Percentiles rank a stretch among this genome's conserved stretches.
phyloP scores from a whole-genome alignment of 2,113 vertebrate species.

The Montifringilla adamsi region DNA sequence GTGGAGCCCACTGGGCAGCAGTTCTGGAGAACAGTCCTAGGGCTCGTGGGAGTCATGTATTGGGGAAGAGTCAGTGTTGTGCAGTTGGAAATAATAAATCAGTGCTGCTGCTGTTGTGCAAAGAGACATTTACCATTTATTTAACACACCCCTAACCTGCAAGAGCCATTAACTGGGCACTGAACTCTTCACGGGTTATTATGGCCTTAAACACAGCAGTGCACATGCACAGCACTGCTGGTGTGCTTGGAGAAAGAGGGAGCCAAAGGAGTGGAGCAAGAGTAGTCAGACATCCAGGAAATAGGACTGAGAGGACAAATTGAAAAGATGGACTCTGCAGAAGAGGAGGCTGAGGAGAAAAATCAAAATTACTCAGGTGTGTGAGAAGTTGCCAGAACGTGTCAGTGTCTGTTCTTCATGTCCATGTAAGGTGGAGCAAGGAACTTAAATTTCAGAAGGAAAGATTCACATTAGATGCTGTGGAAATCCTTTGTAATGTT shows the following conservation, averaged over 20 bases:
- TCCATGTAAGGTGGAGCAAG: neutral
- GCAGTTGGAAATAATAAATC: neutral
- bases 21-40: neutral
- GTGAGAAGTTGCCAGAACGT: neutral
- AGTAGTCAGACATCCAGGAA: neutral
- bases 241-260: neutral
- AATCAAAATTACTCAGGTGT: neutral
- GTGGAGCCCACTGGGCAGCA: neutral
- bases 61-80: neutral
- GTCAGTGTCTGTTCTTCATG: neutral
- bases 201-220: neutral
- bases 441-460: neutral
- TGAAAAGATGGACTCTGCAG: neutral
- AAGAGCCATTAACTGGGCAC: neutral
- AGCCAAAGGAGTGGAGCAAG: neutral
- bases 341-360: neutral
- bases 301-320: neutral
- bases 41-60: fast-evolving
- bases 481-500: neutral
- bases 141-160: neutral
- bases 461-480: neutral
- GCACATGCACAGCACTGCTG: neutral
- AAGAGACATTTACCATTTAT: neutral
- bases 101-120: neutral
- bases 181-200: neutral